A percentile compares a stretch with the other conserved stretches of the same genome.
phyloP scores from a whole-genome alignment of 2,888 invertebrate species.

The Pardosa pseudoannulata region DNA sequence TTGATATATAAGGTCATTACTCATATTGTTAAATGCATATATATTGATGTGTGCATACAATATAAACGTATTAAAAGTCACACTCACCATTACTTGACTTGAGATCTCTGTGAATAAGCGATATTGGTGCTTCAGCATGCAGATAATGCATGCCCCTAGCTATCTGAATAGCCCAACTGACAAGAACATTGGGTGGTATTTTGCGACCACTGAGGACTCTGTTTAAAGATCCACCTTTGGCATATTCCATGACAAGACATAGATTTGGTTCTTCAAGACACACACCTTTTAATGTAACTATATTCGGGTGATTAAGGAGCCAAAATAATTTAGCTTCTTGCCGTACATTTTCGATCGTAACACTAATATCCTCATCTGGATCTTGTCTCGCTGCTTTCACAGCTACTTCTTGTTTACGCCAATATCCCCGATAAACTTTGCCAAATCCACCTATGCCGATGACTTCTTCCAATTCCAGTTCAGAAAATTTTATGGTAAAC shows the following conservation, averaged over 20 bases:
- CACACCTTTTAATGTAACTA: slow-evolving; percentile 94
- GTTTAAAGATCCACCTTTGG: slow-evolving; percentile 94
- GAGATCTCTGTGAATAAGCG: slow-evolving; percentile 96
- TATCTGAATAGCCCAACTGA: slow-evolving; percentile 98
- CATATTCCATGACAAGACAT: slow-evolving; percentile 97
- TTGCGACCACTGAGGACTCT: slow-evolving; percentile 87
- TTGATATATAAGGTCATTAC: no score
- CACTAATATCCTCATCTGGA: slow-evolving; percentile 91
- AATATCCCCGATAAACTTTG: slow-evolving; percentile 89
- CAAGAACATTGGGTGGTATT: slow-evolving; percentile 93
- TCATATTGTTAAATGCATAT: no score
- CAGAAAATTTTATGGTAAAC: slow-evolving; percentile 85
- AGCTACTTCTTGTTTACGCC: slow-evolving; percentile 91
- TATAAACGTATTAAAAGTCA: no score
- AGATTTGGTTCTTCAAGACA: slow-evolving; percentile 93
- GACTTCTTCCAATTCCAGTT: slow-evolving; percentile 91
- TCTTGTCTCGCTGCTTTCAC: slow-evolving; percentile 96
- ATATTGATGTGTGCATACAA: no score
- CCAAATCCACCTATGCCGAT: slow-evolving; percentile 99
- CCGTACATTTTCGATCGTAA: slow-evolving; percentile 90
- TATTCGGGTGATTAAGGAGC: slow-evolving; percentile 95
- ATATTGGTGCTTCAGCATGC: slow-evolving; percentile 94
- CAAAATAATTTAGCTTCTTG: slow-evolving; percentile 92
- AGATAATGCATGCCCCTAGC: slow-evolving; percentile 97
- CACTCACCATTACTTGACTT: slow-evolving; percentile 99